phyloP scores from a whole-genome alignment of 2,888 invertebrate genomes.

The Microdon myrmicae region DNA sequence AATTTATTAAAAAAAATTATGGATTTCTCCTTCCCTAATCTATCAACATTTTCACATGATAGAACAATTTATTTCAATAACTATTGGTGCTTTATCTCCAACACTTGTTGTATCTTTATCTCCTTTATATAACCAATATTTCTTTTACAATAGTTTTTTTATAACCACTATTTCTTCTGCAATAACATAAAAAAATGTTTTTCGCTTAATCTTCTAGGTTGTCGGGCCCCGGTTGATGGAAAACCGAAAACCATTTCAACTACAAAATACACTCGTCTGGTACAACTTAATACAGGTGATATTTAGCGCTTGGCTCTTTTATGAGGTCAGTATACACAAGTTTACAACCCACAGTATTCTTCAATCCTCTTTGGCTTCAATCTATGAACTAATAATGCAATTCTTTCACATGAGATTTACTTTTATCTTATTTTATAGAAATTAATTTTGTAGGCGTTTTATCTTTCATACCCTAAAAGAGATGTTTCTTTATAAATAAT shows the following conservation, averaged over 20 bases:
- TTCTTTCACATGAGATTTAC: slow-evolving; percentile 25
- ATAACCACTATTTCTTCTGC: neutral
- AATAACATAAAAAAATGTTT: no score
- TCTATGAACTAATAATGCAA: slow-evolving; percentile 48
- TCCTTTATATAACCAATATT: neutral
- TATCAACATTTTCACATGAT: no score
- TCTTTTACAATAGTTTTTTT: neutral
- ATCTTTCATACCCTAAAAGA: no score
- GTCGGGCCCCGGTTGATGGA: slow-evolving; percentile 91
- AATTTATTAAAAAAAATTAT: no score
- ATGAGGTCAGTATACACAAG: slow-evolving; percentile 78
- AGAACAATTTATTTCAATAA: slow-evolving; percentile 1
- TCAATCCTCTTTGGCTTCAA: slow-evolving; percentile 45
- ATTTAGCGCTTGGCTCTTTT: slow-evolving; percentile 90
- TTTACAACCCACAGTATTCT: slow-evolving; percentile 29
- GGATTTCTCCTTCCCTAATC: no score
- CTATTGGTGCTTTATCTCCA: slow-evolving; percentile 3
- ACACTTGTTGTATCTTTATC: slow-evolving; percentile 3
- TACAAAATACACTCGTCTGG: slow-evolving; percentile 79
- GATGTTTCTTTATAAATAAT: slow-evolving; percentile 45
- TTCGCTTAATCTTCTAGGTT: slow-evolving; percentile 69
- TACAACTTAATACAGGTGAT: slow-evolving; percentile 91
- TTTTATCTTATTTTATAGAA: slow-evolving; percentile 42
- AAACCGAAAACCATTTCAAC: slow-evolving; percentile 87
- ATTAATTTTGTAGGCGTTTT: slow-evolving; percentile 33